Evolutionary conservation across 2,797 vertebrate genomes (phyloP), one percentile per base, ranked within the genome.

Genomic region (Halcyon leucocephala): DNA sequence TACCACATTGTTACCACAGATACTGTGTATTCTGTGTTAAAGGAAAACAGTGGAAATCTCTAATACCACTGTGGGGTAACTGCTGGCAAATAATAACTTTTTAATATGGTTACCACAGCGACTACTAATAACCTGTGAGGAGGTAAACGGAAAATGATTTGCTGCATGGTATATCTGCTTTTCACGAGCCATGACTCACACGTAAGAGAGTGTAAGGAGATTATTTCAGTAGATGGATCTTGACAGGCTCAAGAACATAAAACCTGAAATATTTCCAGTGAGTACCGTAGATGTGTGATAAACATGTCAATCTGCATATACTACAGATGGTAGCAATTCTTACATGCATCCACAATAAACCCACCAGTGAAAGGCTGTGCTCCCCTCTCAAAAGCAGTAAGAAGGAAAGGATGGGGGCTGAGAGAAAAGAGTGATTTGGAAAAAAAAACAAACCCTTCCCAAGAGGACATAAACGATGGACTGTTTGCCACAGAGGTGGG

Each of bases 1-100:
- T 95, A 97, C 88, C 90, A 91, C 93, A 96, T 77, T 1, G 90
- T 95, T 96, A 94, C 94, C 94, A 96, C 83, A 96, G 93, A 96
- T 80, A 95, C 85, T 82, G 81, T 90, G 78, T 95, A 94, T 92
- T 94, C 80, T 66, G 64, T 92, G 70, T 88, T 66, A 91, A 95
- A 44, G 57, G 67, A 95, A 96, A 97, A 97, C 78, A 89, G 71
- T 93, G 84, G 90, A 96, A 97, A 95, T 39, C 83, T 95, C 82
- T 86, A 91, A 91, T 67, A 90, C 77, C 93, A 86, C 85, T 79
- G 85, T 64, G 70, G 95, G 93, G 55, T 90, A 96, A 95, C 90
- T 95, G 77, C 52, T 97, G 86, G 94, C 85, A 92, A 94, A 86
- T n/a, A 67, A 3, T 10, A 87, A 71, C 57, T 84, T 89, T 94